phyloP scores from a whole-genome alignment of 2,888 invertebrate genomes.

The Drosophila imparisetae region DNA sequence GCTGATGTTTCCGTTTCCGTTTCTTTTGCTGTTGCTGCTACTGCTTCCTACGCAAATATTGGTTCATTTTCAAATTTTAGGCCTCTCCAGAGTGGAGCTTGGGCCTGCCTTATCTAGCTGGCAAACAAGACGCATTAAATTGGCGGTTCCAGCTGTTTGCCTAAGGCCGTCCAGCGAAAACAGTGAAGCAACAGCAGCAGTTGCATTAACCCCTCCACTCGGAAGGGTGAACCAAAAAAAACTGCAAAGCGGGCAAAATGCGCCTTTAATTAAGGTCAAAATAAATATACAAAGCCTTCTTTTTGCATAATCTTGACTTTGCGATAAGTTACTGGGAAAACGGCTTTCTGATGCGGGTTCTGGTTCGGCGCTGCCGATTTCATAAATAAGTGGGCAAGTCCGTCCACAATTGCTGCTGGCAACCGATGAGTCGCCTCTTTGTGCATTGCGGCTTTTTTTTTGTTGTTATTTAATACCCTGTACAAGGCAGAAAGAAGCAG shows the following conservation, averaged over 20 bases:
- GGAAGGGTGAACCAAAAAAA: slow-evolving; percentile 10
- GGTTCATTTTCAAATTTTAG: slow-evolving; percentile 30
- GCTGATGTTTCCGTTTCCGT: not conserved
- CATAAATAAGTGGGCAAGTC: slow-evolving; percentile 69
- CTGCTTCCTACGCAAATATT: slow-evolving; percentile 51
- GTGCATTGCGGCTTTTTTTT: slow-evolving; percentile 39
- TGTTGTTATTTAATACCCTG: slow-evolving; percentile 5
- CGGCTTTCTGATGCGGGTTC: slow-evolving; percentile 21
- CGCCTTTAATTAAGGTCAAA: slow-evolving; percentile 79
- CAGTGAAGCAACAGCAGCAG: slow-evolving; percentile 29
- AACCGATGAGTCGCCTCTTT: slow-evolving; percentile 26
- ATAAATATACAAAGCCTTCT: slow-evolving; percentile 47
- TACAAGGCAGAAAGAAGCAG: not conserved
- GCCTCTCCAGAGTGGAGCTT: slow-evolving; percentile 10
- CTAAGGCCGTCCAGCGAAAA: slow-evolving; percentile 17
- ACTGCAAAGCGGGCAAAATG: slow-evolving; percentile 61
- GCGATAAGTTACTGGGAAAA: slow-evolving; percentile 67
- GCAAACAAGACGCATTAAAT: slow-evolving; percentile 44
- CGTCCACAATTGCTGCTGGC: slow-evolving; percentile 44
- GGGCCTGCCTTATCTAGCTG: slow-evolving; percentile 19
- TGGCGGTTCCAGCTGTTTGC: slow-evolving; percentile 33
- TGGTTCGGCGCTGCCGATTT: slow-evolving; percentile 54
- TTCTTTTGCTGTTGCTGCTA: not conserved
- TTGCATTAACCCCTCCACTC: slow-evolving; percentile 11
- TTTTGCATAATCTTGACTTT: slow-evolving; percentile 55